phyloP scores from a whole-genome alignment of 2,888 invertebrate genomes.

The Ormyrus thymus region DNA sequence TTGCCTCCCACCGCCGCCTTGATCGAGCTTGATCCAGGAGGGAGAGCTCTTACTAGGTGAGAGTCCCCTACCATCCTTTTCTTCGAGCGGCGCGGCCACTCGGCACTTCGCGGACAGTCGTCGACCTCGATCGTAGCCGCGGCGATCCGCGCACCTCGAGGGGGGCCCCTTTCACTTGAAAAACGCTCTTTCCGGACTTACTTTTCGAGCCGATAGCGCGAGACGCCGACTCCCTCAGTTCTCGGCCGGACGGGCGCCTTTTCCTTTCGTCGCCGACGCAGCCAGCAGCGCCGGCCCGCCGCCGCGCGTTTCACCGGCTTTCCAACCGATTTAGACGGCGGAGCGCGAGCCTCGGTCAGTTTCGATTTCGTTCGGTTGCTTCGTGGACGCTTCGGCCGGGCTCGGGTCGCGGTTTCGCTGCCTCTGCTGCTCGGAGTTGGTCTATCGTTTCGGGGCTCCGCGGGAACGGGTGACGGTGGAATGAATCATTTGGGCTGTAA shows the following conservation, averaged over 20 bases:
- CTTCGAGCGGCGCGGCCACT: not conserved
- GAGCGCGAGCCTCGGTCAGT: not conserved
- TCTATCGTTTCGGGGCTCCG: too few relatives aligned
- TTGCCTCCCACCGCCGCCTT: too few relatives aligned
- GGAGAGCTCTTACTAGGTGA: not conserved
- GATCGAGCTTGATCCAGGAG: too few relatives aligned
- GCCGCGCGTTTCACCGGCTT: not conserved
- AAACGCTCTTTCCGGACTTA: slow-evolving; percentile 67
- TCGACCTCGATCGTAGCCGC: slow-evolving; percentile 69
- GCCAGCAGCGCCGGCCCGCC: too few relatives aligned
- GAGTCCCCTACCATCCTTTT: not conserved
- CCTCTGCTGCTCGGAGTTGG: too few relatives aligned
- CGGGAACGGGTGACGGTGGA: too few relatives aligned
- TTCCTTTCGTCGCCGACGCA: too few relatives aligned
- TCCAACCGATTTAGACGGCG: not conserved
- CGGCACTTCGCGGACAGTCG: slow-evolving; percentile 54
- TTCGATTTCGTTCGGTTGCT: not conserved
- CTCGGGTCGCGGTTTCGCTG: too few relatives aligned
- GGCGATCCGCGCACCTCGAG: not conserved
- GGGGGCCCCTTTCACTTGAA: slow-evolving; percentile 72
- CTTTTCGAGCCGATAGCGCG: slow-evolving; percentile 24
- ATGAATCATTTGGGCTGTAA: too few relatives aligned
- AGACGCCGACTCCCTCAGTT: slow-evolving; percentile 14
- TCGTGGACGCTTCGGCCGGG: too few relatives aligned
- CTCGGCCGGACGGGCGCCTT: slow-evolving; percentile 10